phyloP scores from a whole-genome alignment of 2,888 invertebrate genomes.

The Ferrisia virgata region DNA sequence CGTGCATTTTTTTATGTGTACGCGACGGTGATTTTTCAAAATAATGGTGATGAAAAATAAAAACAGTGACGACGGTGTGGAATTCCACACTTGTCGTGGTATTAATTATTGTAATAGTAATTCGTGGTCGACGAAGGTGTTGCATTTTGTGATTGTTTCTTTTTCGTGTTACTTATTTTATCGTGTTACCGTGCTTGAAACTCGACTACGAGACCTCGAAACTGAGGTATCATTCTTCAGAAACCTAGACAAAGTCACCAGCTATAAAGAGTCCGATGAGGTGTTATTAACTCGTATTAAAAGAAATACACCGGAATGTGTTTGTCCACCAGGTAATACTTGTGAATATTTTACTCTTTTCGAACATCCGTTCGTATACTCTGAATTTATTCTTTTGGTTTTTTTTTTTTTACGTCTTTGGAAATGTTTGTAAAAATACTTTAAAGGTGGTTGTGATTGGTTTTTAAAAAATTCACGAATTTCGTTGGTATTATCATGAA shows the following conservation, averaged over 20 bases:
- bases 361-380: too few species aligned
- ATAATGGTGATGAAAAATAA: conserved; percentile 14
- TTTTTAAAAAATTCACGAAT: too few species aligned
- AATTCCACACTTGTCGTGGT: background rate
- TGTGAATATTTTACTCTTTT: background rate
- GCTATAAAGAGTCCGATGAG: background rate
- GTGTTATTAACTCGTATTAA: background rate
- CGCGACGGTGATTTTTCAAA: background rate
- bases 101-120: background rate
- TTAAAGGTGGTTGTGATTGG: too few species aligned
- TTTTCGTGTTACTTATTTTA: conserved; percentile 18
- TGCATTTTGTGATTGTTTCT: background rate
- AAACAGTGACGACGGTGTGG: background rate
- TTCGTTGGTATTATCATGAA: too few species aligned
- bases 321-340: conserved; percentile 17
- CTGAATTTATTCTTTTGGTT: too few species aligned
- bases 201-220: background rate
- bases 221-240: background rate
- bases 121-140: background rate
- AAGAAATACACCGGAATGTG: conserved; percentile 11
- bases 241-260: background rate
- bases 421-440: too few species aligned
- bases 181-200: conserved; percentile 6
- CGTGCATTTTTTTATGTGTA: background rate
- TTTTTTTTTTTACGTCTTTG: too few species aligned